These are phyloP conservation scores for Micronycteris hirsuta DNA, from an alignment of 2,113 vertebrate species.

Conservation along the genomic window DNA sequence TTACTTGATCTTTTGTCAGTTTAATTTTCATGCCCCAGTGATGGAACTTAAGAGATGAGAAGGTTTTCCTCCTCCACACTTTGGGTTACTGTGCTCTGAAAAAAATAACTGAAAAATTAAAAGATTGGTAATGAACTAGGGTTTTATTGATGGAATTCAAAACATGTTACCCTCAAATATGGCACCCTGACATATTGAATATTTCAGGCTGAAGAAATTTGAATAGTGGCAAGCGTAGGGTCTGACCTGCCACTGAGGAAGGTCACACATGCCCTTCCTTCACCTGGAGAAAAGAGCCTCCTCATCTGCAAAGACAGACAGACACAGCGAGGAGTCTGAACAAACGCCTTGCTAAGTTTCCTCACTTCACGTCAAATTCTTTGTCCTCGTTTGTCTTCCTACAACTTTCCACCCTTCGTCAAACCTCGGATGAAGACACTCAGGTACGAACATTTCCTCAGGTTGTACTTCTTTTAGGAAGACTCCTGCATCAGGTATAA, in stretches of 20 bases:
- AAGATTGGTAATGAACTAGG: not conserved
- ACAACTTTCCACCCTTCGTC: not conserved
- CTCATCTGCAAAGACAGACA: not conserved
- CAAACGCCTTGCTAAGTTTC: not conserved
- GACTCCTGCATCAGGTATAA: not conserved
- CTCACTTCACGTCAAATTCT: not conserved
- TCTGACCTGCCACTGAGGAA: not conserved
- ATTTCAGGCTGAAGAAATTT: not conserved
- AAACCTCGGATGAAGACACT: not conserved
- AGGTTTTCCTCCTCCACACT: not conserved
- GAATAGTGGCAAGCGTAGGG: not conserved
- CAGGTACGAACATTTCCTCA: not conserved
- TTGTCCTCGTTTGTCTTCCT: not conserved
- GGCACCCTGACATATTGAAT: not conserved
- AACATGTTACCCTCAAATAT: not conserved
- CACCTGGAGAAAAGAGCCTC: not conserved
- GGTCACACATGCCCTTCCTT: not conserved
- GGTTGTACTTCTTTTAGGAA: not conserved
- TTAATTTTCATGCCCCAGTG: not conserved
- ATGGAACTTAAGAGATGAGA: not conserved
- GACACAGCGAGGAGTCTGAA: not conserved
- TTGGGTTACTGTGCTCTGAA: not conserved
- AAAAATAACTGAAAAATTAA: not conserved
- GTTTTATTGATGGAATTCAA: not conserved
- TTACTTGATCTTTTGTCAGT: not conserved